Evolutionary conservation across 2,888 invertebrate species (phyloP).

Genomic region (Autographa gamma): DNA sequence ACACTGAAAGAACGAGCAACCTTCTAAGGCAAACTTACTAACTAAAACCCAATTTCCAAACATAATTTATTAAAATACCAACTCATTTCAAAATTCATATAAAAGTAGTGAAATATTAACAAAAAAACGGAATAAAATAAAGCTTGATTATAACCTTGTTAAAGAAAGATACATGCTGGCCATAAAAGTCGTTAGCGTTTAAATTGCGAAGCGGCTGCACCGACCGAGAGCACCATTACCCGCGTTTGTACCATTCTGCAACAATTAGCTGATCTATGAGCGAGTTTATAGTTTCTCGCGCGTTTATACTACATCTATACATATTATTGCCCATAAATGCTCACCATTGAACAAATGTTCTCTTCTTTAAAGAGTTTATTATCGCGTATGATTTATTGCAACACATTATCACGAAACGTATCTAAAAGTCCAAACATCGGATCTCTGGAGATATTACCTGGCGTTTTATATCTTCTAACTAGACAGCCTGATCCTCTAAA

Average conservation of each 20-base stretch:
- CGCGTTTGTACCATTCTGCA: conserved; percentile 66
- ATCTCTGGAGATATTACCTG: conserved; percentile 40
- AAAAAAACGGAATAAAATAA: conserved; percentile 51
- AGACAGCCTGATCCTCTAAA: conserved; percentile 42
- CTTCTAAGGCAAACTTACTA: not conserved
- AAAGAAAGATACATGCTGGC: conserved; percentile 63
- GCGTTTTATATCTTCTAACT: conserved; percentile 45
- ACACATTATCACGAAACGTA: conserved; percentile 47
- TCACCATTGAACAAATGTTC: conserved; percentile 45
- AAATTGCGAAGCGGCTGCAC: conserved; percentile 67
- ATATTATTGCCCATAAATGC: conserved; percentile 47
- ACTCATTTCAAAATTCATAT: conserved; percentile 26
- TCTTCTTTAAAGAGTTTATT: conserved; percentile 36
- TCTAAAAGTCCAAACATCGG: conserved; percentile 38
- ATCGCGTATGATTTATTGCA: conserved; percentile 48
- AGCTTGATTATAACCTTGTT: conserved; percentile 63
- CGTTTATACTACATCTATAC: conserved; percentile 46
- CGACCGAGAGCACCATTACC: conserved; percentile 67
- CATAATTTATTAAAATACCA: conserved; percentile 19
- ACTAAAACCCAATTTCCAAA: not conserved
- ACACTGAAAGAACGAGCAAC: not conserved
- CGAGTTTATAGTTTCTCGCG: conserved; percentile 53
- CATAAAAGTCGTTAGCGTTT: conserved; percentile 73
- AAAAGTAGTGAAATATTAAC: conserved; percentile 21
- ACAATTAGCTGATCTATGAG: conserved; percentile 66